These are phyloP conservation scores for Alviniconcha marisindica DNA, from an alignment of 1,140 invertebrate species.

Conservation along the genomic window DNA sequence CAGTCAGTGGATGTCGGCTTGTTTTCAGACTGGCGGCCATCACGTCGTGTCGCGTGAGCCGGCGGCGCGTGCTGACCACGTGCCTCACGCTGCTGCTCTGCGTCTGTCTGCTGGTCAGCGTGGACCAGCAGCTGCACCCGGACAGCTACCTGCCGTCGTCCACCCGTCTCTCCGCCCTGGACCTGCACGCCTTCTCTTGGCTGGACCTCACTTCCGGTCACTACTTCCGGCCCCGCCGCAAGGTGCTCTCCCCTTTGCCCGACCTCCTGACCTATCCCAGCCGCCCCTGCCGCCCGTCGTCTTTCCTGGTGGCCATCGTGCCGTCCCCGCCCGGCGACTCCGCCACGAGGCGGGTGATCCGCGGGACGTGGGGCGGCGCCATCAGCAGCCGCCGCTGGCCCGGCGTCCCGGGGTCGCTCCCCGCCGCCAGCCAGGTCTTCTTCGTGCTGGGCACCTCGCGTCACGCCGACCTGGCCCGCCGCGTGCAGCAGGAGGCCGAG, in stretches of 20 bases:
- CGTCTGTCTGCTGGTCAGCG: neutral
- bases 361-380: conserved; percentile 1
- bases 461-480: neutral
- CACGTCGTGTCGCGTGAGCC: no score
- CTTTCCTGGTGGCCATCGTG: neutral
- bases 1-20: no score
- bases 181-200: neutral
- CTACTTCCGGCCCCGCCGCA: neutral
- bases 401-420: neutral
- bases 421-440: neutral
- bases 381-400: neutral
- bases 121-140: neutral
- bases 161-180: neutral
- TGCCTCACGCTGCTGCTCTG: neutral
- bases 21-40: no score
- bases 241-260: neutral
- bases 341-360: neutral
- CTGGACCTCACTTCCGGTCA: neutral
- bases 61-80: neutral
- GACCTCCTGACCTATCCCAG: neutral
- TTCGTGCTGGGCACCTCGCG: conserved; percentile 15
- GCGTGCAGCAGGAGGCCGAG: conserved; percentile 80
- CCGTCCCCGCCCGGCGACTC: neutral
- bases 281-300: neutral
- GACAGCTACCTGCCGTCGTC: neutral